Evolutionary conservation across 2,113 vertebrate species (phyloP).

Genomic region (Cranoglanis bouderius): DNA sequence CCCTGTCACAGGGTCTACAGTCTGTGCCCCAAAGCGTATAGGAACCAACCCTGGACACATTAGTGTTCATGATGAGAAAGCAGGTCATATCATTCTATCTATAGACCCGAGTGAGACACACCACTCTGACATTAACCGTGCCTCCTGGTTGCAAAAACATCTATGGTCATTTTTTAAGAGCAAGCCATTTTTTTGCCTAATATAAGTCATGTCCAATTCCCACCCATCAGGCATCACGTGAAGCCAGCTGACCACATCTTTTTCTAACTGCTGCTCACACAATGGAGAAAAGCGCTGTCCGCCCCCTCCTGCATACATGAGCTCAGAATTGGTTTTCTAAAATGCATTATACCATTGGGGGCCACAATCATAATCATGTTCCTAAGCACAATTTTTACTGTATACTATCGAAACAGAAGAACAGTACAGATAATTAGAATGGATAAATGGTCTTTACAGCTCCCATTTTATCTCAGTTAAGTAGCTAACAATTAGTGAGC

Average conservation of each 20-base stretch:
- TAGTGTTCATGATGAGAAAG: not conserved
- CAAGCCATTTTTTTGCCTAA: not conserved
- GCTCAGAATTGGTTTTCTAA: not conserved
- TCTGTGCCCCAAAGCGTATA: slow-evolving; percentile 77
- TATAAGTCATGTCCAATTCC: not conserved
- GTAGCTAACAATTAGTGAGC: too few species aligned
- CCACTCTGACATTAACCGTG: not conserved
- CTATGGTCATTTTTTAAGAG: not conserved
- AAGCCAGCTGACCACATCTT: not conserved
- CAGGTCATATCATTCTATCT: not conserved
- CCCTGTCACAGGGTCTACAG: slow-evolving; percentile 79
- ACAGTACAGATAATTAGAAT: too few species aligned
- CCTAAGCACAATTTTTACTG: not conserved
- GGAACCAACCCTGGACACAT: slow-evolving; percentile 79
- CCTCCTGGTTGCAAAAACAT: not conserved
- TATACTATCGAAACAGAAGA: too few species aligned
- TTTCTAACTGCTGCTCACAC: not conserved
- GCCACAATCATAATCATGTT: not conserved
- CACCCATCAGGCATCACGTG: not conserved
- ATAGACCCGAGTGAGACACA: not conserved
- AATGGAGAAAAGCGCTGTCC: not conserved
- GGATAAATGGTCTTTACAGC: too few species aligned
- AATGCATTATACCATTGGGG: not conserved
- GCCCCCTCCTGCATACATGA: not conserved
- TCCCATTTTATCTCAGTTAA: too few species aligned